These are phyloP conservation scores for Drosophila sp. DNA, from an alignment of 1,140 invertebrate genomes.

Conservation along the genomic window DNA sequence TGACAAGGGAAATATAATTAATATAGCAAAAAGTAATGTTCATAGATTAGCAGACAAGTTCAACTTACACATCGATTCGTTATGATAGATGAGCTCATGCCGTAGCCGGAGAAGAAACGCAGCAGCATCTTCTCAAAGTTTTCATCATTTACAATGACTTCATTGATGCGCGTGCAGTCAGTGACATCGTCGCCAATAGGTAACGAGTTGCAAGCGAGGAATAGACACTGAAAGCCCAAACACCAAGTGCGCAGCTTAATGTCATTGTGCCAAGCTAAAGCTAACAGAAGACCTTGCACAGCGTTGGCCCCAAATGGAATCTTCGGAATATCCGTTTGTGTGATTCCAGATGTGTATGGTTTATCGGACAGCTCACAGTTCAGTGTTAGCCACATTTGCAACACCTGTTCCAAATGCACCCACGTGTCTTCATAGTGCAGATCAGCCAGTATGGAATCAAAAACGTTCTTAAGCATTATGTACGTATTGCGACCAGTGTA, in stretches of 20 bases:
- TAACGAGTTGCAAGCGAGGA: slow-evolving; percentile 86
- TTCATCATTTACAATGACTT: slow-evolving; percentile 88
- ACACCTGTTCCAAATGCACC: slow-evolving; percentile 91
- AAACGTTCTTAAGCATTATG: slow-evolving; percentile 89
- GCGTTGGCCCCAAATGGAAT: slow-evolving; percentile 90
- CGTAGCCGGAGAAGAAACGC: slow-evolving; percentile 89
- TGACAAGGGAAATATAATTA: slow-evolving; percentile 60
- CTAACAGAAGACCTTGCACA: slow-evolving; percentile 89
- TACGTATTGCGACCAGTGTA: slow-evolving; percentile 77
- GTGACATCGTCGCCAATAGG: slow-evolving; percentile 68
- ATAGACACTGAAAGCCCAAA: slow-evolving; percentile 89
- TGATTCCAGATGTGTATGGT: slow-evolving; percentile 82
- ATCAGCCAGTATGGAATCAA: slow-evolving; percentile 89
- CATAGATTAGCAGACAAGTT: neutral
- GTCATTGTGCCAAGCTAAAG: slow-evolving; percentile 88
- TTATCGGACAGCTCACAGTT: slow-evolving; percentile 87
- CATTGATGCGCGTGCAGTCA: slow-evolving; percentile 86
- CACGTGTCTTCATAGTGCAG: slow-evolving; percentile 86
- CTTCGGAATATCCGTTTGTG: slow-evolving; percentile 88
- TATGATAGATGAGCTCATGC: slow-evolving; percentile 84
- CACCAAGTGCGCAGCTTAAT: slow-evolving; percentile 91
- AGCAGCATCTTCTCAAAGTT: slow-evolving; percentile 90
- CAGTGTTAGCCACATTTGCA: slow-evolving; percentile 93
- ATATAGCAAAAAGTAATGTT: neutral
- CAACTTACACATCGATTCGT: slow-evolving; percentile 80